Percentiles rank a stretch among this genome's conserved stretches.
Conservation (phyloP, 2,113 vertebrate species). For the Dermatemys mawii region DNA sequence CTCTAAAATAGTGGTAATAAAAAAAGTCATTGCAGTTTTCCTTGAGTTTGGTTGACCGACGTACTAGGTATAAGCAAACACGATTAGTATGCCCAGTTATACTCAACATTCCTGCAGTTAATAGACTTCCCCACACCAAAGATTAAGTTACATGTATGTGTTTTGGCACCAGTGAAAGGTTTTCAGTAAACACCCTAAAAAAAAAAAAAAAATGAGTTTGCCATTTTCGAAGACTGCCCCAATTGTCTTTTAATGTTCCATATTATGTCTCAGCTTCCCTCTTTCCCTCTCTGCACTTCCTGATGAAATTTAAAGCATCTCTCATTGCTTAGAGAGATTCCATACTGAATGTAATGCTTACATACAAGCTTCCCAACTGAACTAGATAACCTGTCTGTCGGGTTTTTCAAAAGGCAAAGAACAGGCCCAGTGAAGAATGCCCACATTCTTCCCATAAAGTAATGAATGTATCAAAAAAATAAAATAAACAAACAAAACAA, state of each 20-base stretch:
- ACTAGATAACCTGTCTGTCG: background rate
- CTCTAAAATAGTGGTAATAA: background rate
- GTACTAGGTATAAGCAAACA: background rate
- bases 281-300: background rate
- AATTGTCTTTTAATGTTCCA: background rate
- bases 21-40: background rate
- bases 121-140: background rate
- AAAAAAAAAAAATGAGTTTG: too few species aligned
- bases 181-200: background rate
- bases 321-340: background rate
- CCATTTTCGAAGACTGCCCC: background rate
- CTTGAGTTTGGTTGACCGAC: background rate
- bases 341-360: background rate
- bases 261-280: background rate
- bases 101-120: background rate
- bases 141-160: background rate
- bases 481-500: too few species aligned
- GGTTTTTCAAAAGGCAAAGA: fast-evolving
- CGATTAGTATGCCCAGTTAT: background rate
- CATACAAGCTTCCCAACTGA: background rate
- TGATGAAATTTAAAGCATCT: too few species aligned
- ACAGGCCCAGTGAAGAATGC: background rate
- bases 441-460: background rate
- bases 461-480: too few species aligned
- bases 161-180: background rate